Conservation (phyloP, 2,113 vertebrate species). For the Seriola quinqueradiata region DNA sequence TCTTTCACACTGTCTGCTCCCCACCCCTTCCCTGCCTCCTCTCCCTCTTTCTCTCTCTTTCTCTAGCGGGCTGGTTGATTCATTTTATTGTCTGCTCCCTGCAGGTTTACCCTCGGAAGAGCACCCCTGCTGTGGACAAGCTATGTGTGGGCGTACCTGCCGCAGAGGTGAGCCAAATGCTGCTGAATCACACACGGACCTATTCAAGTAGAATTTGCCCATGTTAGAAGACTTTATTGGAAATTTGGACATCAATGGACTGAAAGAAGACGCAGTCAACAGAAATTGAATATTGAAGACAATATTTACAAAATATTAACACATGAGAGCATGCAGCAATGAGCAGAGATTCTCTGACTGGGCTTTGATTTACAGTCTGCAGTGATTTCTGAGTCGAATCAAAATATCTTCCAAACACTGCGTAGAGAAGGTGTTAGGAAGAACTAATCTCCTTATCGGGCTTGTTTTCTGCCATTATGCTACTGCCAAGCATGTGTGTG, state of each 20-base stretch:
- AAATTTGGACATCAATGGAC: not conserved
- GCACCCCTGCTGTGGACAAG: constrained; percentile 93
- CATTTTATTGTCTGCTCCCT: constrained; percentile 73
- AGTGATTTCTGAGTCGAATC: constrained; percentile 34
- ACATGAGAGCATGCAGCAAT: not conserved
- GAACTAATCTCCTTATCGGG: constrained; percentile 45
- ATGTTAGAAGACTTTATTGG: not conserved
- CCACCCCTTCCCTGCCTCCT: constrained; percentile 35
- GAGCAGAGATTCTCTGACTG: not conserved
- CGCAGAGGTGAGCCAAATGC: constrained; percentile 89
- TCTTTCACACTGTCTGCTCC: constrained; percentile 54
- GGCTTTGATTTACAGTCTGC: constrained; percentile 7
- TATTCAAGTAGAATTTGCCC: constrained; percentile 24
- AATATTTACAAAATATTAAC: constrained; percentile 29
- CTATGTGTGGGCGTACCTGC: constrained; percentile 96
- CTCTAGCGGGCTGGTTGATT: constrained; percentile 63
- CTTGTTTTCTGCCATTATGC: constrained; percentile 42
- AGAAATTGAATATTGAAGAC: not conserved
- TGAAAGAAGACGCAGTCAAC: not conserved
- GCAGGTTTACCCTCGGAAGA: constrained; percentile 94
- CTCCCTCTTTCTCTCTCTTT: constrained; percentile 19
- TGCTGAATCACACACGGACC: constrained; percentile 41
- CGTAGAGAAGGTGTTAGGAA: constrained; percentile 33
- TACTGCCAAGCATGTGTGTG: constrained; percentile 40
- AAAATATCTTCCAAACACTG: constrained; percentile 36